A percentile compares a stretch with the other conserved stretches of the same genome.
These are phyloP conservation scores for Polyergus mexicanus DNA, from an alignment of 1,140 invertebrate species.

Conservation along the genomic window DNA sequence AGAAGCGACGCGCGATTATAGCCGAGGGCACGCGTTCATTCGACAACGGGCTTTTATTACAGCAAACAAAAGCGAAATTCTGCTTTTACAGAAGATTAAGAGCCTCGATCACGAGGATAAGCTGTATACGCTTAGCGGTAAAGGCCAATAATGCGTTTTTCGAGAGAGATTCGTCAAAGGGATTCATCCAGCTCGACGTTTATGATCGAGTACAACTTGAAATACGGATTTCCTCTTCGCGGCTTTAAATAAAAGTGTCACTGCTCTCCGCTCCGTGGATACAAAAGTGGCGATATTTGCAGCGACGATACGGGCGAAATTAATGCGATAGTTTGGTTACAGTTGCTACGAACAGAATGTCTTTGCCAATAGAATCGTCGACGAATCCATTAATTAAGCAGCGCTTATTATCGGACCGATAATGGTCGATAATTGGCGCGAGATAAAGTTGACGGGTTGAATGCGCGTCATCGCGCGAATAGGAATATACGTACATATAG, in stretches of 20 bases:
- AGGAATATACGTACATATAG: not conserved
- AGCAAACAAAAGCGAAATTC: conserved; percentile 38
- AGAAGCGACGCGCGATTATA: not conserved
- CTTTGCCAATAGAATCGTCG: not conserved
- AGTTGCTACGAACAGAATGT: not conserved
- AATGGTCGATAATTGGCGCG: not conserved
- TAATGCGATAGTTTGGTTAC: not conserved
- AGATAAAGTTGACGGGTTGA: conserved; percentile 10
- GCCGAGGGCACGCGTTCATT: not conserved
- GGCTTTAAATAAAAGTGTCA: not conserved
- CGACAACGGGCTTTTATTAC: conserved; percentile 7
- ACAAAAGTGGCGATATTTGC: not conserved
- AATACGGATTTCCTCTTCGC: not conserved
- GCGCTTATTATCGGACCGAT: not conserved
- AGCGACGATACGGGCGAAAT: not conserved
- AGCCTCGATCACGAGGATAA: conserved; percentile 7
- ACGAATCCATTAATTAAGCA: not conserved
- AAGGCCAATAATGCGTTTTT: conserved; percentile 32
- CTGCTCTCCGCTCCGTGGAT: too few species aligned
- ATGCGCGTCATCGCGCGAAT: not conserved
- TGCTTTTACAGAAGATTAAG: conserved; percentile 66
- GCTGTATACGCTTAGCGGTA: not conserved
- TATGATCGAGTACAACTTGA: not conserved
- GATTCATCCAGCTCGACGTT: not conserved
- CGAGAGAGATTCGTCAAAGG: conserved; percentile 19